A percentile compares a stretch with the other conserved stretches of the same genome.
Conservation (phyloP, 2,888 invertebrate species). For the Eumerus sabulonum region DNA sequence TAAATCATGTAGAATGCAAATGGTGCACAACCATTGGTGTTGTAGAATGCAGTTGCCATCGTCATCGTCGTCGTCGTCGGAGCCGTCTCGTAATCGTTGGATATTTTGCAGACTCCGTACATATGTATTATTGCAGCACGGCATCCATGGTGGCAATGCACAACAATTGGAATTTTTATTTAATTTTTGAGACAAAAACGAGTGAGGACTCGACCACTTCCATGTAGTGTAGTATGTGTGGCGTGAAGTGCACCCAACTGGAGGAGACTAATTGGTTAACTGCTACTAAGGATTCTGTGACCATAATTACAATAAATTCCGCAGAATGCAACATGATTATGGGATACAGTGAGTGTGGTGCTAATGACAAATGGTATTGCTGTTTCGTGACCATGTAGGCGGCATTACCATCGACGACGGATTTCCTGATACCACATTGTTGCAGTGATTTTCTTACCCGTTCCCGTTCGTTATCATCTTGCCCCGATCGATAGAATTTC, state of each 20-base stretch:
- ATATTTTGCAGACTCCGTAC: slow-evolving; percentile 30
- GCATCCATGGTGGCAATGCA: slow-evolving; percentile 3
- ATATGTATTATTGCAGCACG: slow-evolving; percentile 31
- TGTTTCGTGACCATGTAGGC: slow-evolving; percentile 19
- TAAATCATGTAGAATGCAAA: slow-evolving; percentile 69
- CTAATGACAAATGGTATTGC: slow-evolving; percentile 41
- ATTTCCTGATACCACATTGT: too few species aligned
- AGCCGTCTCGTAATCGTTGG: slow-evolving; percentile 43
- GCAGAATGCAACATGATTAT: slow-evolving; percentile 50
- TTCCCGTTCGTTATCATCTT: too few species aligned
- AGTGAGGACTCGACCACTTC: too few species aligned
- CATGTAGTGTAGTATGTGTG: slow-evolving; percentile 7
- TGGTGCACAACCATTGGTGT: slow-evolving; percentile 52
- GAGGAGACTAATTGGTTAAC: slow-evolving; percentile 54
- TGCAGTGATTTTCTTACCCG: too few species aligned
- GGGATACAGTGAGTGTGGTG: slow-evolving; percentile 37
- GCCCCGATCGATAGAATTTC: slow-evolving; percentile 11
- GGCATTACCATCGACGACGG: neutral
- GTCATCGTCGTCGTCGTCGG: slow-evolving; percentile 24
- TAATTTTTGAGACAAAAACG: slow-evolving; percentile 59
- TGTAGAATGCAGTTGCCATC: slow-evolving; percentile 36
- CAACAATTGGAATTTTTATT: slow-evolving; percentile 62
- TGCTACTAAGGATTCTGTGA: slow-evolving; percentile 53
- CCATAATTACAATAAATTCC: slow-evolving; percentile 29
- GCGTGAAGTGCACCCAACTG: slow-evolving; percentile 28